Conservation (phyloP, 2,797 vertebrate genomes). For the Lepilemur ruficaudatus region DNA sequence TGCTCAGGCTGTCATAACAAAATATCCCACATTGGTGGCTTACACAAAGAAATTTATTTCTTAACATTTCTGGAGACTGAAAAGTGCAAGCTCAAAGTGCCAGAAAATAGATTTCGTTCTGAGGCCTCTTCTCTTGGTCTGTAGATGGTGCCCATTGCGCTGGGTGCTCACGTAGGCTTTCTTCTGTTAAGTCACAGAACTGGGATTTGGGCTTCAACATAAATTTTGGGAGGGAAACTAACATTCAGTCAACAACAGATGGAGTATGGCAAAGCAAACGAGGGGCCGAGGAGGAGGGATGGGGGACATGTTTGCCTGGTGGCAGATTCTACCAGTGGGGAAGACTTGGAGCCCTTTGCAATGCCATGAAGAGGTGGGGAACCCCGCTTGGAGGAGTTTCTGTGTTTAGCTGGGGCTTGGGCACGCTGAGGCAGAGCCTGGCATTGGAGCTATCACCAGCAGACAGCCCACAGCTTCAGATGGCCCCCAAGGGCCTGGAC, state of each 20-base stretch:
- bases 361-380: background rate
- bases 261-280: background rate
- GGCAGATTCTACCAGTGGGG: background rate
- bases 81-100: background rate
- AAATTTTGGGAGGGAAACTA: background rate
- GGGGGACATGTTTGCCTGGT: background rate
- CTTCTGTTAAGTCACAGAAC: too few species aligned
- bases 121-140: background rate
- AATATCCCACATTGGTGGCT: background rate
- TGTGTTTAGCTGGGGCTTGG: background rate
- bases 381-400: background rate
- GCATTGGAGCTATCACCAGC: background rate
- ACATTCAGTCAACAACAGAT: background rate
- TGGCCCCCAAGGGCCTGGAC: background rate
- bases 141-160: too few species aligned
- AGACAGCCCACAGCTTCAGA: background rate
- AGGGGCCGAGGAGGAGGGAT: too few species aligned
- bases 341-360: background rate
- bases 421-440: background rate
- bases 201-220: background rate
- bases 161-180: background rate
- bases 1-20: background rate
- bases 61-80: background rate
- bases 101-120: background rate
- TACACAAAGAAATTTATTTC: background rate